Base-by-base conservation (phyloP, 1,140 invertebrate genomes). In the Drosophila quadrilineata region DNA sequence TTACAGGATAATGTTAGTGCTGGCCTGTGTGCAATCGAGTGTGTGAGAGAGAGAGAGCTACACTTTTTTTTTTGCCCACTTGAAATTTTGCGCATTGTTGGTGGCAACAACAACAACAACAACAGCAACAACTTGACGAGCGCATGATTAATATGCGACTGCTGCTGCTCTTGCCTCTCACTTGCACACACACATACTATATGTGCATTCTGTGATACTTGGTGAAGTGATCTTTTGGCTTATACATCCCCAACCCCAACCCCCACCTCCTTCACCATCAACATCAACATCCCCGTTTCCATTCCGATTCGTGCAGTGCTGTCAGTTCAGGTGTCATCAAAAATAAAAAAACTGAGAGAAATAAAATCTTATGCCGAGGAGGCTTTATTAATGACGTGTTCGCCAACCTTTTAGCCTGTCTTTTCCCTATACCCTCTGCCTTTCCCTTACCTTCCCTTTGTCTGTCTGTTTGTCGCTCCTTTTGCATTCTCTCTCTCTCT, bases 341-440 rank as follows among this genome's bases (percentile, higher is more conserved):
- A n/a, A n/a, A n/a, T n/a, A n/a, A n/a, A n/a, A n/a, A n/a, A n/a
- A n/a, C n/a, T n/a, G n/a, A n/a, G n/a, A n/a, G n/a, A n/a, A n/a
- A n/a, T n/a, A n/a, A n/a, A 70, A 85, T 72, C 77, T 84, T 64
- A 59, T n/a, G n/a, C n/a, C n/a, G n/a, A 56, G 69, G 79, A 79
- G 74, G 79, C 74, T 85, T 85, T 85, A 85, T 85, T 85, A 85
- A 85, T 85, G 79, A 85, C 79, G 76, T n/a, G n/a, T 76, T 64
- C 56, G 49, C 57, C 65, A 68, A 68, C 65, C 49, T 62, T 67
- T 54, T 65, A 62, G 58, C 52, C 58, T 54, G 28, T 38, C 31
- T 16, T 29, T 46, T 12, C 33, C 8, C 16, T 14, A 16, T 6
- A 45, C 28, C 22, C 57, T 19, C 45, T 63, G 54, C 69, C 59